Conservation (phyloP, 2,113 vertebrate species). For the Alethe castanea region DNA sequence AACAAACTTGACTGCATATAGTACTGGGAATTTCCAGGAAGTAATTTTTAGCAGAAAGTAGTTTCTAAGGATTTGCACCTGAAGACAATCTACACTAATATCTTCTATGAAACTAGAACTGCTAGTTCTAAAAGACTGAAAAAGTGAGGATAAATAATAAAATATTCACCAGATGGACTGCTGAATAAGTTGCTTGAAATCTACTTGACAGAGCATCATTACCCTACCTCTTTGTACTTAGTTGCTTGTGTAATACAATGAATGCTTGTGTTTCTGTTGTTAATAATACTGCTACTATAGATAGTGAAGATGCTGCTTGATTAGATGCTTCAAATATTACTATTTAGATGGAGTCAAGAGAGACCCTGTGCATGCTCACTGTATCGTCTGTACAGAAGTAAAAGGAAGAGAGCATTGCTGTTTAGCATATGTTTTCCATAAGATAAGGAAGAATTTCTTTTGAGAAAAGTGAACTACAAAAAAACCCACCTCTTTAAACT, state of each 20-base stretch:
- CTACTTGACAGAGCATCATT: neutral
- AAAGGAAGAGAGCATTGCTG: neutral
- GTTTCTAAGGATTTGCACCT: neutral
- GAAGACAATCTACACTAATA: neutral
- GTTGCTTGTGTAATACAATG: neutral
- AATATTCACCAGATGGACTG: neutral
- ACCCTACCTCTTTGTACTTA: neutral
- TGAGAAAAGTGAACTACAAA: neutral
- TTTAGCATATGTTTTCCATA: accelerated
- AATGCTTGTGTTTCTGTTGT: neutral
- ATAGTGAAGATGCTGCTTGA: neutral
- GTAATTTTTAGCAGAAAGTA: neutral
- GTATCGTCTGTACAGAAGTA: neutral
- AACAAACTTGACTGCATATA: neutral
- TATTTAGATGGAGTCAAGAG: neutral
- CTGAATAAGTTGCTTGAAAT: neutral
- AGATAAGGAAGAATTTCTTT: neutral
- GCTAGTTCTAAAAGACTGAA: neutral
- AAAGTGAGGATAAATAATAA: neutral
- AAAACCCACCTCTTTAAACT: neutral
- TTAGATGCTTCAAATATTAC: neutral
- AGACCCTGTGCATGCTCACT: neutral
- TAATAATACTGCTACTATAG: neutral
- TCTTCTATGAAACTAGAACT: neutral
- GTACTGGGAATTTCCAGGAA: neutral